Base-by-base conservation (phyloP, 2,797 vertebrate species). In the Argentina silus region DNA sequence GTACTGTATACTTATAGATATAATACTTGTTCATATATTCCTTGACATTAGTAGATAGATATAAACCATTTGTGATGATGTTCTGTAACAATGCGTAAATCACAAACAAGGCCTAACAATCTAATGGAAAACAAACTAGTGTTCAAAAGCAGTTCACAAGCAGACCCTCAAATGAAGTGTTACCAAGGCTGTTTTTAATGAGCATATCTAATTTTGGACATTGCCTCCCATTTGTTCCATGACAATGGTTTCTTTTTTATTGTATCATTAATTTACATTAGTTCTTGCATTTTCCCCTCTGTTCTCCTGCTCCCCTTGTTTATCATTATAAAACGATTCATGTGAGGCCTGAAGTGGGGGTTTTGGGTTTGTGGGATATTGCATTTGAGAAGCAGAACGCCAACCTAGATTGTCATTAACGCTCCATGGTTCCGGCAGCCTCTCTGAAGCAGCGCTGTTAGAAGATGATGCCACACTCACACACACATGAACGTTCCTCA, bases 251-350 rank as follows among this genome's bases (percentile, higher is more conserved):
- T 51, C 19, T 27, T 76, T 74, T 75, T 64, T 64, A 48, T 21
- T 66, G 50, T 61, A 50, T 78, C 59, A 79, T 86, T 81, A 70
- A 74, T 84, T 83, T 61, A 68, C 44, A 83, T 84, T 78, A 62
- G 48, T 7, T 14, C 61, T 21, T 56, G 45, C 63, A 67, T 21
- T 55, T 72, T 42, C 48, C 53, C 48, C 23, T 50, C 23, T 15
- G 70, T 27, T 78, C 36, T 56, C 19, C 66, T 53, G n/a, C 15
- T 17, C 53, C 19, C 11, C 59, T 64, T 73, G 62, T 82, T 79
- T 74, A 67, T 86, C 45, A 70, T 75, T 64, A 48, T 45, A n/a
- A 42, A 57, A 70, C 23, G 17, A 57, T 80, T 79, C n/a, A 67
- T 55, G 45, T 70, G 17, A 60, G 65, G 63, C 44, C 72, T 47